phyloP scores from a whole-genome alignment of 2,797 vertebrate genomes.

The Thripadectes ignobilis region DNA sequence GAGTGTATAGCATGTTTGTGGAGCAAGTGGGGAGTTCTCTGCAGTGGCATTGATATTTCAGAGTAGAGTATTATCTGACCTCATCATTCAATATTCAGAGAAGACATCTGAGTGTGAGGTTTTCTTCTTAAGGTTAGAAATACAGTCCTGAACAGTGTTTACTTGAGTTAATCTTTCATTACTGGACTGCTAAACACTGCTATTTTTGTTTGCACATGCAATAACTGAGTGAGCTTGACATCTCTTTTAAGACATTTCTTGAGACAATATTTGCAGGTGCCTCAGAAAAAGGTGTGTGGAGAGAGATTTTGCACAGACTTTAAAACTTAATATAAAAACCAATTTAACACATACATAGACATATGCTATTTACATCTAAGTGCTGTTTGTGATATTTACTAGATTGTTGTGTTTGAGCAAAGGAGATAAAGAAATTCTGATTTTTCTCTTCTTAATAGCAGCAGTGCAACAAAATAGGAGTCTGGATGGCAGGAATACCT shows the following conservation, averaged over 20 bases:
- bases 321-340: background rate
- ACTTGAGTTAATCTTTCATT: background rate
- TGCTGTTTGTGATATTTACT: background rate
- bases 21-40: background rate
- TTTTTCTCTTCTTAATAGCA: background rate
- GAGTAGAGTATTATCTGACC: background rate
- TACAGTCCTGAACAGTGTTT: background rate
- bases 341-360: background rate
- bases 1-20: background rate
- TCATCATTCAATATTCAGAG: background rate
- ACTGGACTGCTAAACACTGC: background rate
- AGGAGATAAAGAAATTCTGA: background rate
- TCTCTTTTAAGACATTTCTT: background rate
- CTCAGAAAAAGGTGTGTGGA: background rate
- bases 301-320: background rate
- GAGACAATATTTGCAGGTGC: background rate
- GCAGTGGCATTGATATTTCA: background rate
- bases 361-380: background rate
- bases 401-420: background rate
- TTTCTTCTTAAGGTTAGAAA: background rate
- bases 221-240: background rate
- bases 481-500: background rate
- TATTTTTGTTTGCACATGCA: background rate
- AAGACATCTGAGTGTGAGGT: background rate
- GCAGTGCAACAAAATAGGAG: background rate